Conservation (phyloP, 2,888 invertebrate genomes). For the Andricus curvator region DNA sequence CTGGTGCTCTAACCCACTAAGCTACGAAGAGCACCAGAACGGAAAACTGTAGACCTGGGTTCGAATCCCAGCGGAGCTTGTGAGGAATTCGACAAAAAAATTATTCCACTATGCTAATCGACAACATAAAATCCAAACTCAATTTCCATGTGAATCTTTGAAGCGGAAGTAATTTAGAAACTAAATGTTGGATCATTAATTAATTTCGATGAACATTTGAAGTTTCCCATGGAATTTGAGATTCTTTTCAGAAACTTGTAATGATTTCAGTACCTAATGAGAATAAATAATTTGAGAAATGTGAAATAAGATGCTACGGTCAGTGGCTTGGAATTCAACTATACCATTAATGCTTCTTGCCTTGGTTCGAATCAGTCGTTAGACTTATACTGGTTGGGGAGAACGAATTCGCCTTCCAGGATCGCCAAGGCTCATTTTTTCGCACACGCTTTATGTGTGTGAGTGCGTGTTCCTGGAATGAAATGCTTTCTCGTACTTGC, state of each 20-base stretch:
- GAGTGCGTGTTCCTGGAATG: conserved; percentile 28
- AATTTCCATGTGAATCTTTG: background rate
- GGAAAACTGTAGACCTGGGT: too few relatives aligned
- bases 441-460: conserved; percentile 7
- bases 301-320: conserved; percentile 28
- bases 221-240: background rate
- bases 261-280: background rate
- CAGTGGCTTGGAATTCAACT: conserved; percentile 35
- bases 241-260: background rate
- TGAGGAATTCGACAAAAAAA: too few relatives aligned
- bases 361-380: conserved; percentile 23
- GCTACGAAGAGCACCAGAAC: too few relatives aligned
- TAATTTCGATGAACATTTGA: background rate
- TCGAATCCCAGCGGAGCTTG: too few relatives aligned
- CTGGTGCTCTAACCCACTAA: too few relatives aligned
- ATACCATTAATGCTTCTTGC: conserved; percentile 24
- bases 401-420: conserved; percentile 35
- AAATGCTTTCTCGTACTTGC: conserved; percentile 24
- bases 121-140: too few relatives aligned
- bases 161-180: too few relatives aligned
- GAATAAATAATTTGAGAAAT: conserved; percentile 16
- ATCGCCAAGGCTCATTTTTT: conserved; percentile 26
- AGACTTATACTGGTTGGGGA: conserved; percentile 24
- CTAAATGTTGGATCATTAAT: background rate
- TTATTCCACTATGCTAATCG: too few relatives aligned